Conservation (phyloP, 2,797 vertebrate species). For the Carduelis carduelis region DNA sequence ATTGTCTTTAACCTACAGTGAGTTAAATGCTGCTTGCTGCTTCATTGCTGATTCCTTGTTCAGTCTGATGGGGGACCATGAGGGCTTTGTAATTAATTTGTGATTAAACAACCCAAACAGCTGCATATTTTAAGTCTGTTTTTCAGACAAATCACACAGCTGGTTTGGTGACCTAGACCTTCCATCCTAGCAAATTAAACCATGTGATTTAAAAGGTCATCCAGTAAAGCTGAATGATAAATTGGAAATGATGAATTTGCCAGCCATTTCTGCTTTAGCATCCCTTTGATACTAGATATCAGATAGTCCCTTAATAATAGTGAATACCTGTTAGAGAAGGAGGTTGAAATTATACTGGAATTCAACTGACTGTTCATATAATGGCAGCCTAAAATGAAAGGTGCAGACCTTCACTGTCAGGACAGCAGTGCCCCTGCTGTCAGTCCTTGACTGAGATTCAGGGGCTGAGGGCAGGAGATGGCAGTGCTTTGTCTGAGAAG, state of each 20-base stretch:
- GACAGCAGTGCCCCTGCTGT: not conserved
- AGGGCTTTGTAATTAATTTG: not conserved
- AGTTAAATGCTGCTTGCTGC: not conserved
- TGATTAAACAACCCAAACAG: not conserved
- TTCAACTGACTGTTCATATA: not conserved
- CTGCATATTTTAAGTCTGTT: not conserved
- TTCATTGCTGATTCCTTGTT: not conserved
- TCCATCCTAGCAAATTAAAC: not conserved
- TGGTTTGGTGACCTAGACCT: not conserved
- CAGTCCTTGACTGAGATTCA: not conserved
- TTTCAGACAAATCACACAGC: not conserved
- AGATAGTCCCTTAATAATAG: not conserved
- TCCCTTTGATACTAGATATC: not conserved
- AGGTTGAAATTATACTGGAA: not conserved
- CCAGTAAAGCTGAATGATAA: not conserved
- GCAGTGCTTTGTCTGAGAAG: not conserved
- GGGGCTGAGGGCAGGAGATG: not conserved
- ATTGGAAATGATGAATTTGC: not conserved
- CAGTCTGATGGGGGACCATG: not conserved
- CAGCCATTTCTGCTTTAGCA: not conserved
- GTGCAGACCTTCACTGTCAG: fast-evolving
- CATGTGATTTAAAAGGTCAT: not conserved
- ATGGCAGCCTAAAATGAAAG: not conserved
- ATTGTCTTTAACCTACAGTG: not conserved
- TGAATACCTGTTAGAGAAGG: not conserved